Evolutionary conservation across 2,113 vertebrate species (phyloP), one percentile per base, ranked within the genome.

Genomic region (Tenrec ecaudatus): DNA sequence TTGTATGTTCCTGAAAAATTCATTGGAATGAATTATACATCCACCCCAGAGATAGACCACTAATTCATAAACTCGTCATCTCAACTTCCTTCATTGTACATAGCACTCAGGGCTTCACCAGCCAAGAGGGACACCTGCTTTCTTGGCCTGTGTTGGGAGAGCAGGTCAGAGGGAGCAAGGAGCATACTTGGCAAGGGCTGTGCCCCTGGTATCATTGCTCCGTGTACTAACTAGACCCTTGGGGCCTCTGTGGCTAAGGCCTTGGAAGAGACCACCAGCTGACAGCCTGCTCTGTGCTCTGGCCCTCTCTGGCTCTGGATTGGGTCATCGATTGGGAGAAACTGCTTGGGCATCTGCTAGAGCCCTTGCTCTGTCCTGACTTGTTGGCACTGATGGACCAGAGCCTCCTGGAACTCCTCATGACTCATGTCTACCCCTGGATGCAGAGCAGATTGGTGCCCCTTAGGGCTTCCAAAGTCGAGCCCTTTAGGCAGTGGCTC

Each of bases 121-220:
- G 20, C 60, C 33, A 29, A 38, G 8, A 1, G 0, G 0, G 58
- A 43, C 8, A 2, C 23, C 23, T 14, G 6, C 19, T 19, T 2
- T 20, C 2, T 81, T 31, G 20, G 1, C 73, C n/a, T 20, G 6
- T 6, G 0, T 20, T 64, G 38, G 5, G 0, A 5, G 33, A 19
- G 33, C 4, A 3, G 47, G 47, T 53, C 47, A 53, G 47, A 53
- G 47, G 47, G 57, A 23, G 58, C 1, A 19, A 40, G 22, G 47
- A 23, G 12, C 6, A 25, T 0, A 0, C 25, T 14, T 2, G 3
- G 11, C 6, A 1, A n/a, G 27, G 6, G 6, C 22, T 2, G 0
- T 17, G 22, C 19, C 43, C 53, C 29, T 1, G 75, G 33, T 3
- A 4, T 38, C 16, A 1, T 76, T 5, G 57, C 2, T 4, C 0